Conservation (phyloP, 2,888 invertebrate genomes). For the Trichogramma evanescens region DNA sequence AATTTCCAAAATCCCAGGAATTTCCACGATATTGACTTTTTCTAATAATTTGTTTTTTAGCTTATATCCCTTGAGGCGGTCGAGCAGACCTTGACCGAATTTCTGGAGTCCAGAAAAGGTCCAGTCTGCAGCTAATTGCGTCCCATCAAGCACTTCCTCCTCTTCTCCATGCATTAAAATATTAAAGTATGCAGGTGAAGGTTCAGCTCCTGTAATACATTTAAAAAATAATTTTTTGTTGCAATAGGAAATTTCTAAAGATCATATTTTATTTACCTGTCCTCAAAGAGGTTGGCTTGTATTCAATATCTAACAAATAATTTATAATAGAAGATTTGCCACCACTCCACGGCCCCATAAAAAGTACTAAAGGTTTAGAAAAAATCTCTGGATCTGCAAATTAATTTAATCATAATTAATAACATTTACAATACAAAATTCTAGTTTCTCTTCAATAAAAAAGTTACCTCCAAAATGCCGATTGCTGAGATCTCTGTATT, state of each 20-base stretch:
- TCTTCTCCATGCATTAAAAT: slow-evolving; percentile 83
- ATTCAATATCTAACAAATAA: slow-evolving; percentile 82
- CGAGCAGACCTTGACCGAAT: slow-evolving; percentile 89
- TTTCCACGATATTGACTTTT: slow-evolving; percentile 93
- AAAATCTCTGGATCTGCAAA: slow-evolving; percentile 81
- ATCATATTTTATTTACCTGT: slow-evolving; percentile 61
- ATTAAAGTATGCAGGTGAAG: slow-evolving; percentile 87
- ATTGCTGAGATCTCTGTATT: slow-evolving; percentile 86
- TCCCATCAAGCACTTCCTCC: slow-evolving; percentile 81
- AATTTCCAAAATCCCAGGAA: slow-evolving; percentile 90
- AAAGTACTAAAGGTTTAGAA: slow-evolving; percentile 84
- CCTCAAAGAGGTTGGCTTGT: slow-evolving; percentile 72
- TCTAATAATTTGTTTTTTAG: slow-evolving; percentile 77
- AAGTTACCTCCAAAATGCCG: slow-evolving; percentile 69
- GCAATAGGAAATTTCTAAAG: slow-evolving; percentile 1
- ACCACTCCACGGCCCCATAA: slow-evolving; percentile 95
- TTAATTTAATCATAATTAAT: neutral
- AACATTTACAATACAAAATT: neutral
- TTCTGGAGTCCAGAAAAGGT: slow-evolving; percentile 90
- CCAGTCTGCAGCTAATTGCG: slow-evolving; percentile 90
- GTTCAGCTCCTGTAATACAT: slow-evolving; percentile 73
- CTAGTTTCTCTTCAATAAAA: neutral
- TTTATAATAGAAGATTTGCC: slow-evolving; percentile 93
- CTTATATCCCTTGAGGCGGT: slow-evolving; percentile 74
- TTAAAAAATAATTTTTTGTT: slow-evolving; percentile 1